Percentiles rank a stretch among this genome's conserved stretches.
These are phyloP conservation scores for Cyclina sinensis DNA, from an alignment of 1,140 invertebrate species.

Conservation along the genomic window DNA sequence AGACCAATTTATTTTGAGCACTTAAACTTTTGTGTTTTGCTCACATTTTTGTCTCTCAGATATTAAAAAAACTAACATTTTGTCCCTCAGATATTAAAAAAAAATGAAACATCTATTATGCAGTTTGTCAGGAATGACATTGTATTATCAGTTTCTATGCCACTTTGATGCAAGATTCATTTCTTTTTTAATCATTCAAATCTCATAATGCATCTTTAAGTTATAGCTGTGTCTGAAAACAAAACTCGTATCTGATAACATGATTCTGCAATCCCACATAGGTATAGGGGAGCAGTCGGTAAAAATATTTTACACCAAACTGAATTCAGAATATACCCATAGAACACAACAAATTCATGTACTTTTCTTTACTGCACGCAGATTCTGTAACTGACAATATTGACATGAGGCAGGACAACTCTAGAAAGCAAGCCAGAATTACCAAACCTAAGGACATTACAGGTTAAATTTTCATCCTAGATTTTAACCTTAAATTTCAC, in stretches of 20 bases:
- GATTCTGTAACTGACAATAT: constrained; percentile 28
- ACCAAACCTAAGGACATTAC: constrained; percentile 24
- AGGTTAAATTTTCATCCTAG: constrained; percentile 28
- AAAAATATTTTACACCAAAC: constrained; percentile 29
- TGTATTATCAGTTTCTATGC: constrained; percentile 24
- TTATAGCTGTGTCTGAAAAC: constrained; percentile 27
- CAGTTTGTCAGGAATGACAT: constrained; percentile 23
- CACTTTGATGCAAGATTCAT: constrained; percentile 23
- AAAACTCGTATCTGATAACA: constrained; percentile 28
- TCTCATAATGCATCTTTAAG: constrained; percentile 28
- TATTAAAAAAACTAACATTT: constrained; percentile 30
- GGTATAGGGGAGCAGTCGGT: constrained; percentile 13
- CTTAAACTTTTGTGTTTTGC: constrained; percentile 17
- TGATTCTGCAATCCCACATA: constrained; percentile 26
- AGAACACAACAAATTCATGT: constrained; percentile 28
- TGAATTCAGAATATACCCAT: constrained; percentile 24
- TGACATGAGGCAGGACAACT: constrained; percentile 25
- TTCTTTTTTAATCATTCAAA: constrained; percentile 20
- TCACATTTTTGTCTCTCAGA: constrained; percentile 23
- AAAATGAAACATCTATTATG: constrained; percentile 27
- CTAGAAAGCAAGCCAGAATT: constrained; percentile 23
- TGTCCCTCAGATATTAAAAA: constrained; percentile 21
- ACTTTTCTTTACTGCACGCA: constrained; percentile 3
- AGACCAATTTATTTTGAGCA: constrained; percentile 28
- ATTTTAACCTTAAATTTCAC: constrained; percentile 29